Base-by-base conservation (phyloP, 2,797 vertebrate genomes). In the Mastacembelus armatus region DNA sequence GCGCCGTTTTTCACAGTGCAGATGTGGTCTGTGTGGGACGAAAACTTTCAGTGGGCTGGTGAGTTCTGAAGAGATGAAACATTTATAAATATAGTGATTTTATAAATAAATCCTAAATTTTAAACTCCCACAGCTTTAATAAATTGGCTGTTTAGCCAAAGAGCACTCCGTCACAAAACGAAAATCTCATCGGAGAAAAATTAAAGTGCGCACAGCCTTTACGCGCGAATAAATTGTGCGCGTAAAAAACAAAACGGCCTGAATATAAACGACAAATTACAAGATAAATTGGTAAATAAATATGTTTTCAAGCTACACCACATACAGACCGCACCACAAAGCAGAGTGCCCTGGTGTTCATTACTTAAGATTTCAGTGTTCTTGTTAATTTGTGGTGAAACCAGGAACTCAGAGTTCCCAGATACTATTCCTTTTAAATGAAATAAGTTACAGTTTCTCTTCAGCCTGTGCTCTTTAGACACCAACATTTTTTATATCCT, bases 11-110 rank as follows among this genome's bases (percentile, higher is more conserved):
- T 99, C 88, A 93, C 84, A 0, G 93, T 98, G 50, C 97, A 99
- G 93, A 96, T 99, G 97, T 97, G 96, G 96, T 98, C 97, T 0
- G 97, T 96, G 59, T 99, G 97, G 97, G 98, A 98, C 66, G 43
- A 91, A 12, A 93, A 92, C 30, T 95, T 95, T 71, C 59, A 80
- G 30, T 98, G 93, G 93, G 83, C 83, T 4, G 97, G 98, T 99
- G 92, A 82, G 93, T 90, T 38, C 8, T 9, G 4, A 18, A 18
- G 2, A 35, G 45, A n/a, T 30, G 1, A 1, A 44, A 22, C 1
- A 4, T n/a, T n/a, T n/a, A 39, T 1, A 60, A 24, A 42, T 47
- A 7, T 5, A 5, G 4, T 9, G 6, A 32, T 32, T 10, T 39
- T 42, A 4, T n/a, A 1, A 21, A 55, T 42, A 1, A 14, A 39